Evolutionary conservation across 2,113 vertebrate species (phyloP), one percentile per base, ranked within the genome.

Genomic region (Poecile atricapillus): DNA sequence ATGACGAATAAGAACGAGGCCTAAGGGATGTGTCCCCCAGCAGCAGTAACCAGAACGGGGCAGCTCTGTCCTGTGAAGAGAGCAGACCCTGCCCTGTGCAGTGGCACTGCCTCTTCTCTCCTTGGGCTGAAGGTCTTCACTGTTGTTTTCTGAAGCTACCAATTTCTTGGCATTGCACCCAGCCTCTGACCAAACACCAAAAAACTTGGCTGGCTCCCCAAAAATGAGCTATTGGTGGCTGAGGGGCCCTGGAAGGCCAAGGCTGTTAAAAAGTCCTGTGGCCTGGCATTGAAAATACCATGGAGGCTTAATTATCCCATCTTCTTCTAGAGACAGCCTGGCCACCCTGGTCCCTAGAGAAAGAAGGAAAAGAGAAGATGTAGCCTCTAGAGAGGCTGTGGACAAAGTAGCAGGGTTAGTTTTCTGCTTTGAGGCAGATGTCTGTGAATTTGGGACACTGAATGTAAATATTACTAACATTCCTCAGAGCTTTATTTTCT

Each of bases 161-260:
- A 20, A 16, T 74, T 82, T 62, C 76, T 87, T 88, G 37, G 58
- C 67, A 33, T 35, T 81, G 47, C 84, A 78, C 71, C 31, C 64
- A 56, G 16, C 87, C 84, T 67, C 83, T 96, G 71, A 82, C 71
- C 60, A 87, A 85, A 81, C 88, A 80, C 50, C 52, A 8, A 90
- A 63, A 89, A 64, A 67, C 65, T 59, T 7, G 0, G 35, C 39
- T 62, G 15, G 43, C 55, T 89, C 74, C 65, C 80, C 55, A 58
- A 50, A 89, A 77, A 80, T 2, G 6, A 2, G 2, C 35, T 46
- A 4, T 60, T 0, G 0, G 58, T 43, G 46, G 2, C 22, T 55
- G 64, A 76, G 79, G 30, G 68, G 5, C 35, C 82, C 73, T 65
- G 77, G 37, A 35, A 15, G 4, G 23, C 23, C 5, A 6, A 28